These are phyloP conservation scores for Syngnathus floridae DNA, from an alignment of 2,113 vertebrate genomes.

Conservation along the genomic window DNA sequence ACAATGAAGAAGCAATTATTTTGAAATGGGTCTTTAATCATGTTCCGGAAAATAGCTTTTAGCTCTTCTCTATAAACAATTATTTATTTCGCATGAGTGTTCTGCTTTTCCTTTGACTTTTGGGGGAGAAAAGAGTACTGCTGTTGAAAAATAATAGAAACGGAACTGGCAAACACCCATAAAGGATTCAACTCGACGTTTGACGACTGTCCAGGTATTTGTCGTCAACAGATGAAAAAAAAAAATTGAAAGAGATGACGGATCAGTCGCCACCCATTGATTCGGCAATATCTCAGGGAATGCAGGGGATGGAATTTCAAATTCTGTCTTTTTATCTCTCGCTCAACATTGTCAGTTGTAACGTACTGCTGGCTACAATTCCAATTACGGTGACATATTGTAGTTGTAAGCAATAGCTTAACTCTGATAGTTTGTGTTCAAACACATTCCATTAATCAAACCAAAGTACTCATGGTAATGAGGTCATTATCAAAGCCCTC, in stretches of 20 bases:
- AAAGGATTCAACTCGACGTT: slow-evolving; percentile 33
- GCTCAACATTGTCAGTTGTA: not conserved
- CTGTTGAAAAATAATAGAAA: not conserved
- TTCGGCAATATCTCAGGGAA: slow-evolving; percentile 11
- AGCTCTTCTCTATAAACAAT: not conserved
- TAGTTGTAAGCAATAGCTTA: not conserved
- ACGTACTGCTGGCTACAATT: not conserved
- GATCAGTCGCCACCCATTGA: slow-evolving; percentile 26
- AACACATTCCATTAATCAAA: slow-evolving; percentile 9
- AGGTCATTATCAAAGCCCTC: slow-evolving; percentile 15
- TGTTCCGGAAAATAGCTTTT: not conserved
- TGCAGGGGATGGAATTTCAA: slow-evolving; percentile 3
- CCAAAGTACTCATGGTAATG: slow-evolving; percentile 15
- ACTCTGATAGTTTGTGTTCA: slow-evolving; percentile 4
- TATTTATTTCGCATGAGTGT: not conserved
- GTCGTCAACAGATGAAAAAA: slow-evolving; percentile 30
- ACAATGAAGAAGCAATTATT: not conserved
- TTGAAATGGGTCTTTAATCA: not conserved
- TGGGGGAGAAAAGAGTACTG: not conserved
- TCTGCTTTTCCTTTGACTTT: not conserved
- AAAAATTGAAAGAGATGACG: slow-evolving; percentile 24
- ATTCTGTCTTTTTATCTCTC: not conserved
- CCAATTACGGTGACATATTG: slow-evolving; percentile 3
- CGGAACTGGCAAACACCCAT: not conserved
- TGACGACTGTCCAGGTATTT: slow-evolving; percentile 29